Base-by-base conservation (phyloP, 53 echinoderm and acorn worm species). In the Paracentrotus lividus region DNA sequence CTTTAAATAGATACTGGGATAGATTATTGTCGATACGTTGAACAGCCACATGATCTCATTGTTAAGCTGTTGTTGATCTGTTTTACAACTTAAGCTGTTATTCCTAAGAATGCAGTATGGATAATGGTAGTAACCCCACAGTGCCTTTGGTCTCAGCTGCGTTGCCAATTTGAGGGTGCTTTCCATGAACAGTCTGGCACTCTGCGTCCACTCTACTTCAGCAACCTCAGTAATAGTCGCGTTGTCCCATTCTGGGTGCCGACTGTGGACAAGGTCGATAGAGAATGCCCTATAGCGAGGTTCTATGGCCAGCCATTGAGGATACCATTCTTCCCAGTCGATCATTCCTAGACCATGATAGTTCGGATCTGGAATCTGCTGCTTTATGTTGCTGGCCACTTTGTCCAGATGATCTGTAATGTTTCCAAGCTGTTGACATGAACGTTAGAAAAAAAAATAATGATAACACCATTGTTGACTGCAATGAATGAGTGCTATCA, bases 271-370 rank as follows among this genome's bases (percentile, higher is more conserved):
- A 10, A 91, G 59, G 13, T 85, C 84, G 0, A 93, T 51, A 1
- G 98, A 98, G 31, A 89, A 81, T 9, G 42, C 20, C 1, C 77
- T 77, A 78, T 97, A 97, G 33, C 72, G 58, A 26, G 32, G 84
- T 23, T 34, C 61, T 60, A 90, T 95, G 18, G 54, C 42, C 18
- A 54, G 85, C 96, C 95, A 95, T 2, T 91, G 88, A 8, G 98
- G 98, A 10, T 55, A 58, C 98, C 98, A 98, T 33, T 38, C 56
- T 58, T 98, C 98, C 98, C 98, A 98, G 93, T 98, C 98, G 38
- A 98, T 93, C 88, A 98, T 93, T 2, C 75, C 98, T 5, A 96
- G 72, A 4, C 98, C 97, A 0, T 93, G 60, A 69, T 93, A 98
- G 14, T 93, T 32, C 6, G 93, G 91, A 59, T 97, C 93, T 26